Evolutionary conservation across 2,888 invertebrate genomes (phyloP), one percentile per base, ranked within the genome.

Genomic region (Scelioninae gen. 1): DNA sequence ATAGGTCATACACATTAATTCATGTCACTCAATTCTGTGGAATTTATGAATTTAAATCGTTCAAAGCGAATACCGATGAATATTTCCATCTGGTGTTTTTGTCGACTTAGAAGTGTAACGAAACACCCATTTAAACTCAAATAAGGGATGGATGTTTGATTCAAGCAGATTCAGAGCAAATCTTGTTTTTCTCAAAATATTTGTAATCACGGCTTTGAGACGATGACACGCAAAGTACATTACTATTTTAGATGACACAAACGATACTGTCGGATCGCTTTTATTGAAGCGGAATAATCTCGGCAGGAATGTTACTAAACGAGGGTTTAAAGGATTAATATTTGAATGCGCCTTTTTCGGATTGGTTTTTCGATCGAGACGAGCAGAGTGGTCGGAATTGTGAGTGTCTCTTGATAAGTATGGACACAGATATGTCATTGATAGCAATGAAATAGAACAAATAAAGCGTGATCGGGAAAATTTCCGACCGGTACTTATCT

Each of bases 161-260:
- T 71, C 31, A 29, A n/a, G n/a, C n/a, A 32, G 49, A 71, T 62
- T 13, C 23, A 32, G 58, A n/a, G 51, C 32, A 78, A 78, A 78
- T 78, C 78, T 72, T 78, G 71, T 79, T 79, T 72, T 72, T 66
- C 66, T 72, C 79, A 79, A 79, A 79, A 79, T 79, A 79, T 79
- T 79, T 79, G 72, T 79, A 72, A 79, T 79, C 79, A 66, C 53
- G 66, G 66, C 79, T 72, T 72, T 72, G 49, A 72, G 29, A 40
- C 47, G 71, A 58, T 72, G 78, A 79, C 78, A 79, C 51, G 78
- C 71, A 79, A 79, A 79, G 63, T 65, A 79, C 71, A 79, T 79
- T 79, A 79, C 71, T 79, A 79, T 79, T 72, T 58, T 38, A 62
- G 78, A 72, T 72, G 78, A 79, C 72, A 79, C 58, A 72, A 58